Conservation (phyloP, 1,140 invertebrate species). For the Drosophila trapezifrons region DNA sequence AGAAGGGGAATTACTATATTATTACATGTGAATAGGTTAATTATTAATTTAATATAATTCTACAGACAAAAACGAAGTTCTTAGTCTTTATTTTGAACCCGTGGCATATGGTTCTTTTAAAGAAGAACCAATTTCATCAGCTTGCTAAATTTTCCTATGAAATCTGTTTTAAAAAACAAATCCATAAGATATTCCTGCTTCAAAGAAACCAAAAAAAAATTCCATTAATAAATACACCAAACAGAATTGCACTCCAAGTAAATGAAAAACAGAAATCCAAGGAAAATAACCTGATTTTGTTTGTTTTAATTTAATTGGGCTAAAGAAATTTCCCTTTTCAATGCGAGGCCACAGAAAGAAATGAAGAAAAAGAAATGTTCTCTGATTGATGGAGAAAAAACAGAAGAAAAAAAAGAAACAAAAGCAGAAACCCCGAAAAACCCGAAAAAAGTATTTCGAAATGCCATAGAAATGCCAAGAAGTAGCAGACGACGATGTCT, state of each 20-base stretch:
- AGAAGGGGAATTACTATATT: neutral
- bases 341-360: slow-evolving; percentile 45
- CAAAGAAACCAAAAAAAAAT: slow-evolving; percentile 1
- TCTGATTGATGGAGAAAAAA: slow-evolving; percentile 33
- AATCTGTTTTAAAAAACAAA: neutral
- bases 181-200: neutral
- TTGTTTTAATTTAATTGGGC: slow-evolving; percentile 39
- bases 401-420: slow-evolving; percentile 23
- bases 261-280: neutral
- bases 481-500: slow-evolving; percentile 37
- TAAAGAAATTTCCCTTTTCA: slow-evolving; percentile 59
- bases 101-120: too few relatives aligned
- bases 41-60: neutral
- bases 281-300: slow-evolving; percentile 34
- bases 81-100: too few relatives aligned
- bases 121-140: neutral
- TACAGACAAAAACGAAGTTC: neutral
- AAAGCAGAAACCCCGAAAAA: slow-evolving; percentile 26
- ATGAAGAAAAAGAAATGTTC: slow-evolving; percentile 46
- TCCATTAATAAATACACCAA: slow-evolving; percentile 2
- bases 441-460: slow-evolving; percentile 31
- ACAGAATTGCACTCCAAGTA: slow-evolving; percentile 10
- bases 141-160: neutral
- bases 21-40: neutral
- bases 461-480: slow-evolving; percentile 25